These are phyloP conservation scores for Carcinoscorpius rotundicauda DNA, from an alignment of 1,140 invertebrate species.

Conservation along the genomic window DNA sequence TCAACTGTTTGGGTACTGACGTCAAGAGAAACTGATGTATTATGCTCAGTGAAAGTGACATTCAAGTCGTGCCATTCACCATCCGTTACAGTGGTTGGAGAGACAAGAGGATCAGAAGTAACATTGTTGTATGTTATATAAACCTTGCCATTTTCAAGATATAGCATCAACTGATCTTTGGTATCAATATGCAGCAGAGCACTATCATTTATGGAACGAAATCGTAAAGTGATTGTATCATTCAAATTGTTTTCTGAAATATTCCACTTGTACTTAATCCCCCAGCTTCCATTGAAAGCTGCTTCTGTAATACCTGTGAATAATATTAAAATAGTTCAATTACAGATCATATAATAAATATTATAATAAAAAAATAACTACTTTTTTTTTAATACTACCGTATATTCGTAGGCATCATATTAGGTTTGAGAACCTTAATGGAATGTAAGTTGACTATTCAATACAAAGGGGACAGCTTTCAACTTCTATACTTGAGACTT, in stretches of 20 bases:
- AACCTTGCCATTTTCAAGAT: background rate
- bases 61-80: constrained; percentile 24
- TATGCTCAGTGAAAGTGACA: no score
- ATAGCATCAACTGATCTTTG: background rate
- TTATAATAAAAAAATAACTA: no score
- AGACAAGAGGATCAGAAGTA: background rate
- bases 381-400: no score
- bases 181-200: background rate
- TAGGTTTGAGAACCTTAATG: no score
- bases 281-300: constrained; percentile 55
- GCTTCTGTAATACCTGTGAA: constrained; percentile 52
- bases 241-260: background rate
- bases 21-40: no score
- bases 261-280: background rate
- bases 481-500: no score
- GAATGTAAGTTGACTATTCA: no score
- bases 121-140: background rate
- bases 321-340: constrained; percentile 10
- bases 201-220: background rate
- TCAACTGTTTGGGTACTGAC: no score
- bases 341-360: constrained; percentile 11
- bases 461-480: no score
- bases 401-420: no score
- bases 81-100: constrained; percentile 20
- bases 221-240: background rate